These are phyloP conservation scores for Megalurothrips usitatus DNA, from an alignment of 2,888 invertebrate genomes.

Conservation along the genomic window DNA sequence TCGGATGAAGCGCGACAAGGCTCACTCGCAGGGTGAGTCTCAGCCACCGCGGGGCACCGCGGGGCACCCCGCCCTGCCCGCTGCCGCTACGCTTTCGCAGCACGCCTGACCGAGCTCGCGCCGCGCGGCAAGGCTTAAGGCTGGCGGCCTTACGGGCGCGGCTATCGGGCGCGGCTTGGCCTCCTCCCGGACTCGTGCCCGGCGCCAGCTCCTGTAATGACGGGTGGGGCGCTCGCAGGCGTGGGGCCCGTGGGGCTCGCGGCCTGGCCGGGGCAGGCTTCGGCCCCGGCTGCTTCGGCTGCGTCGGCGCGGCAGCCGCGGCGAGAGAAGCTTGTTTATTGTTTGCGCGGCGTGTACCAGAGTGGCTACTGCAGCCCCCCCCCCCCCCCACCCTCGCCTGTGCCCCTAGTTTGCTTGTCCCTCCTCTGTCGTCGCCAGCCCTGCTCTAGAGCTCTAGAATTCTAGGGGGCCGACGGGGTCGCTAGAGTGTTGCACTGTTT, in stretches of 20 bases:
- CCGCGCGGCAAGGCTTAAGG: too few relatives aligned
- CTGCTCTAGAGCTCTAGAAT: background rate
- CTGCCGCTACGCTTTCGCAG: background rate
- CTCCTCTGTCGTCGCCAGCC: too few relatives aligned
- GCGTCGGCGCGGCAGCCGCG: background rate
- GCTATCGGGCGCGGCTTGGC: too few relatives aligned
- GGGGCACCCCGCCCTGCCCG: background rate
- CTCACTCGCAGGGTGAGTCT: constrained; percentile 9
- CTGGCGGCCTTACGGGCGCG: too few relatives aligned
- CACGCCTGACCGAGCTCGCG: background rate
- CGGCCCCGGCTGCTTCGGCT: too few relatives aligned
- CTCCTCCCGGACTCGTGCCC: too few relatives aligned
- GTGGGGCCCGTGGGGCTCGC: too few relatives aligned
- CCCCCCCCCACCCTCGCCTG: background rate
- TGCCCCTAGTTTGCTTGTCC: background rate
- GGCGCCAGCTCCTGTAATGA: too few relatives aligned
- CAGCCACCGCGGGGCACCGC: background rate
- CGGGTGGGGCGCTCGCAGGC: too few relatives aligned
- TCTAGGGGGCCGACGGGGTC: too few relatives aligned
- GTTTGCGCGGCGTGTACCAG: constrained; percentile 19
- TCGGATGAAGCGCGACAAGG: constrained; percentile 13
- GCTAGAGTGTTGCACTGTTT: too few relatives aligned
- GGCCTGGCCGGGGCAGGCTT: too few relatives aligned
- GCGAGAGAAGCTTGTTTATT: background rate
- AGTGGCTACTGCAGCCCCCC: background rate